Conservation (phyloP, 2,113 vertebrate species). For the Puntigrus tetrazona region DNA sequence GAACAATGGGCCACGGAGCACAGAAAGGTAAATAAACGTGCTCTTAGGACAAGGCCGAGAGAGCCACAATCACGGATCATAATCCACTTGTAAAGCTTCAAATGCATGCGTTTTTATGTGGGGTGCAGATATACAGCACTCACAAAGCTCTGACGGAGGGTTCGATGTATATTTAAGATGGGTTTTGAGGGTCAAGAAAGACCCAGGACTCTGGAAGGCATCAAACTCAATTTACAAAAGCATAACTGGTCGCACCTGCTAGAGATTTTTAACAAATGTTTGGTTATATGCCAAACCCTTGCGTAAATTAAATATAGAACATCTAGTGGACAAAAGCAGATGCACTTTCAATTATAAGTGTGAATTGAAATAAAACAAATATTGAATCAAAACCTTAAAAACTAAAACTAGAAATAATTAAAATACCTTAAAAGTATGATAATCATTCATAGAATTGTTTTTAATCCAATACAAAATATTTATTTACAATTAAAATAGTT, state of each 20-base stretch:
- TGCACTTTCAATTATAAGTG: not conserved
- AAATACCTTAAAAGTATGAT: no score
- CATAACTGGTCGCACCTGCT: not conserved
- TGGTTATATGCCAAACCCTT: not conserved
- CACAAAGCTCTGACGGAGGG: not conserved
- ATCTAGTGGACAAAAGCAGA: no score
- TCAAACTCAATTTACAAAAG: not conserved
- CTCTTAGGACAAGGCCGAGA: constrained; percentile 27
- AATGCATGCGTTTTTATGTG: not conserved
- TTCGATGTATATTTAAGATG: not conserved
- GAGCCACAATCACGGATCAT: constrained; percentile 34
- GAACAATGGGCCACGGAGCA: not conserved
- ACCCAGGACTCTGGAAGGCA: not conserved
- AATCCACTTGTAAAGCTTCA: constrained; percentile 24
- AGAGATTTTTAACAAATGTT: not conserved
- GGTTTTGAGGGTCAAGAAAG: not conserved
- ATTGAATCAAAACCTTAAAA: not conserved
- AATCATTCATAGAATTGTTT: no score
- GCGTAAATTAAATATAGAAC: not conserved
- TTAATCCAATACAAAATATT: no score
- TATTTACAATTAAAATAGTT: not conserved
- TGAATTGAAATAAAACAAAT: not conserved
- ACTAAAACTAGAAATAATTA: no score
- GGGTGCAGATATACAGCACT: not conserved
- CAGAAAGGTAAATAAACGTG: not conserved